Percentiles rank a stretch among this genome's conserved stretches.
phyloP scores from a whole-genome alignment of 2,888 invertebrate species.

The Noctua janthina region DNA sequence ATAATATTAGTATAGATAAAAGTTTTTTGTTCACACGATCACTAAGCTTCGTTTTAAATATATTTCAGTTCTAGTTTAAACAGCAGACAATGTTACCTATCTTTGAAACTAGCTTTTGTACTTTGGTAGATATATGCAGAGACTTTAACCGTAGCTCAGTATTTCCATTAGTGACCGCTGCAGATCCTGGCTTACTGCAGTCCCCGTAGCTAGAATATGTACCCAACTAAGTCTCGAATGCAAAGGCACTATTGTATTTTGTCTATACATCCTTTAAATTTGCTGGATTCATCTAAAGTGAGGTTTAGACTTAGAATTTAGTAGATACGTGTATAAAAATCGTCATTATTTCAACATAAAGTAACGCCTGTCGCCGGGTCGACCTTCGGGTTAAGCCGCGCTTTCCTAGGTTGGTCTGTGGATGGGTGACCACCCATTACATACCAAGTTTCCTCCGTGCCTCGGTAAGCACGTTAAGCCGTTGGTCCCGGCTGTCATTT shows the following conservation, averaged over 20 bases:
- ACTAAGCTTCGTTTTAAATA: not conserved
- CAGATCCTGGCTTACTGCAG: conserved; percentile 53
- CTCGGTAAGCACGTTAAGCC: too few relatives aligned
- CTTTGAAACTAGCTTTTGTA: not conserved
- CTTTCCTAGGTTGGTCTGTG: too few relatives aligned
- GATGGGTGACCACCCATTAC: too few relatives aligned
- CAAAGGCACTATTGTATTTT: conserved; percentile 14
- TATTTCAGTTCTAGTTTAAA: not conserved
- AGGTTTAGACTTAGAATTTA: not conserved
- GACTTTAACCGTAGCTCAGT: conserved; percentile 38
- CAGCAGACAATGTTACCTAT: conserved; percentile 1
- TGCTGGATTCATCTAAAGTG: not conserved
- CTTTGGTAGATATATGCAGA: not conserved
- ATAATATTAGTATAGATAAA: not conserved
- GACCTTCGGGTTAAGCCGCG: too few relatives aligned
- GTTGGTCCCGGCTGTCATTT: too few relatives aligned
- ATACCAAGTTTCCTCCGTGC: too few relatives aligned
- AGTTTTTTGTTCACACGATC: not conserved
- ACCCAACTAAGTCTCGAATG: conserved; percentile 23
- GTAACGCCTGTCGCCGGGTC: not conserved
- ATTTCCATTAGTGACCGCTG: conserved; percentile 48
- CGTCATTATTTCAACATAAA: too few relatives aligned
- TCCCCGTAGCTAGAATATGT: conserved; percentile 21
- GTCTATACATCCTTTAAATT: not conserved
- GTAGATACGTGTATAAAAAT: not conserved